A percentile compares a stretch with the other conserved stretches of the same genome.
Evolutionary conservation across 2,888 invertebrate genomes (phyloP).

Genomic region (Anthophora plumipes): DNA sequence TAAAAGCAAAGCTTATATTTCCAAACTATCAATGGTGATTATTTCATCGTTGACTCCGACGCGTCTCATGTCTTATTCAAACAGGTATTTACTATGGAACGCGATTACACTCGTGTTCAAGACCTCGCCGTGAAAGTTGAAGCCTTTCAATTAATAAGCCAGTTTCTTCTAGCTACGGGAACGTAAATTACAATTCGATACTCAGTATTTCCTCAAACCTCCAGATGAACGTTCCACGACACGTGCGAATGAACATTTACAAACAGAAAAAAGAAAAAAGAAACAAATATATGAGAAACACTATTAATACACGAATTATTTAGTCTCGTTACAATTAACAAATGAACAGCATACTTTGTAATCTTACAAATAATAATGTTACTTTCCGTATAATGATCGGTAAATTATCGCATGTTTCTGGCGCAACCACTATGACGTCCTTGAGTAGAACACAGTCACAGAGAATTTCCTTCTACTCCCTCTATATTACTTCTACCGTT

Average conservation of each 20-base stretch:
- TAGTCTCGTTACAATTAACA: conserved; percentile 22
- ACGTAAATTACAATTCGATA: conserved; percentile 19
- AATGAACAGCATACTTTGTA: neutral
- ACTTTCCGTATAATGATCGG: conserved; percentile 16
- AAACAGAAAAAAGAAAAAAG: too few relatives aligned
- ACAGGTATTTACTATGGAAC: neutral
- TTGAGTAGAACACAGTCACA: neutral
- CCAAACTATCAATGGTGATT: neutral
- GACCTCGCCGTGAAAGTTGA: conserved; percentile 20
- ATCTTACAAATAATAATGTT: neutral
- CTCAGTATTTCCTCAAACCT: conserved; percentile 5
- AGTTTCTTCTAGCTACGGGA: conserved; percentile 18
- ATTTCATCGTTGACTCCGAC: neutral
- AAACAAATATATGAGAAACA: conserved; percentile 7
- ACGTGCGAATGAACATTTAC: conserved; percentile 26
- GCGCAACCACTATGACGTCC: neutral
- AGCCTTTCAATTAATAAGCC: conserved; percentile 33
- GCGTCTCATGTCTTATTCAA: conserved; percentile 4
- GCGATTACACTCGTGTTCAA: neutral
- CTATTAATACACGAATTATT: conserved; percentile 13
- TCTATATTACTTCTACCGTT: neutral
- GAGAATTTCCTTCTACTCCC: neutral
- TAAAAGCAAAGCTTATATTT: too few relatives aligned
- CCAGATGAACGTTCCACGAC: neutral
- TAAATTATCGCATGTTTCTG: neutral